Conservation (phyloP, 2,888 invertebrate species). For the Hirtodrosophila duncani region DNA sequence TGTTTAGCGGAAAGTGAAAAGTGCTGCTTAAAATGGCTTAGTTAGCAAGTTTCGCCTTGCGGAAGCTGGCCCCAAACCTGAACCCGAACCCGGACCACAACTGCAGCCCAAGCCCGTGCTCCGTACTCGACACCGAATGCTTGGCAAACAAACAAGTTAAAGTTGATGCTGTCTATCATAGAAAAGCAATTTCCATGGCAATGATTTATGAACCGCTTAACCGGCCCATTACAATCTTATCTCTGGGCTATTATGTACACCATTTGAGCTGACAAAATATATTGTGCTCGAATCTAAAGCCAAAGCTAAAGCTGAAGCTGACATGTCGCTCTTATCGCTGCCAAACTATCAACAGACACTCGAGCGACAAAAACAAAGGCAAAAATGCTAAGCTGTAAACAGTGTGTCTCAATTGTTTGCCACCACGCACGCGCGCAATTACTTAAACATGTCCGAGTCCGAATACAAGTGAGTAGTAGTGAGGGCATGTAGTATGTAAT, state of each 20-base stretch:
- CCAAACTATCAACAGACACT: constrained; percentile 67
- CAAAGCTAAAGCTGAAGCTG: constrained; percentile 60
- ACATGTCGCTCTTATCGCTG: constrained; percentile 73
- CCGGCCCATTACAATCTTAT: constrained; percentile 70
- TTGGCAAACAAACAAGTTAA: too few species aligned
- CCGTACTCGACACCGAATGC: neutral
- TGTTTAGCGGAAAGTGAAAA: constrained; percentile 73
- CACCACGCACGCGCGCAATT: constrained; percentile 74
- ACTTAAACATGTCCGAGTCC: constrained; percentile 64
- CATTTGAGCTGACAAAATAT: constrained; percentile 73
- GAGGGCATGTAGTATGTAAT: constrained; percentile 32
- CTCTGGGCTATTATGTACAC: constrained; percentile 70
- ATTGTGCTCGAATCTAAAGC: constrained; percentile 71
- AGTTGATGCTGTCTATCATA: constrained; percentile 73
- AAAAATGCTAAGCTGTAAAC: constrained; percentile 31
- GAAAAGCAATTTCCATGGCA: constrained; percentile 73
- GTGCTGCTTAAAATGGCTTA: constrained; percentile 73
- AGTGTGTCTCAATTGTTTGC: constrained; percentile 71
- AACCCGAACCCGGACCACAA: constrained; percentile 5
- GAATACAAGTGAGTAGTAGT: constrained; percentile 42
- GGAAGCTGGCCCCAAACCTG: constrained; percentile 42
- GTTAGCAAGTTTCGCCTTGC: constrained; percentile 71
- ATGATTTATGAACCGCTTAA: constrained; percentile 73
- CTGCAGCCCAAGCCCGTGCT: constrained; percentile 17
- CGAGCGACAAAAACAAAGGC: constrained; percentile 20